A percentile compares a stretch with the other conserved stretches of the same genome.
These are phyloP conservation scores for Anadara kagoshimensis DNA, from an alignment of 1,140 invertebrate species.

Conservation along the genomic window DNA sequence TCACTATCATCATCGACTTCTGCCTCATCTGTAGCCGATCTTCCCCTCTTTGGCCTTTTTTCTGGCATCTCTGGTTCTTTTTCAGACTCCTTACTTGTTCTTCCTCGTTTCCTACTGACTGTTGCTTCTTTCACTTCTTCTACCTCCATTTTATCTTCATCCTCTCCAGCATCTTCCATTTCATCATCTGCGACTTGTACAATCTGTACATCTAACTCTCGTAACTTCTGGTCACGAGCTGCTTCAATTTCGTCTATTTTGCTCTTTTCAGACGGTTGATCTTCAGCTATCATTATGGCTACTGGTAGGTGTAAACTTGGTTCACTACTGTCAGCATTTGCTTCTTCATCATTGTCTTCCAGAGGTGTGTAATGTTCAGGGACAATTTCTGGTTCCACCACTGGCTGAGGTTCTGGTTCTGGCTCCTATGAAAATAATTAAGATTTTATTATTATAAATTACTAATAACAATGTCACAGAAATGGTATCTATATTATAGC, in stretches of 20 bases:
- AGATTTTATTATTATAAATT: too few species aligned
- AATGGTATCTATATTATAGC: too few species aligned
- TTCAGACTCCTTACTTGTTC: conserved; percentile 30
- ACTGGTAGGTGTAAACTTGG: conserved; percentile 42
- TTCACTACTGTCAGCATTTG: conserved; percentile 28
- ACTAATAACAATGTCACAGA: too few species aligned
- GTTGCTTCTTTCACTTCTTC: conserved; percentile 14
- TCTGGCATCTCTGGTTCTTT: conserved; percentile 33
- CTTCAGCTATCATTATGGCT: conserved; percentile 29
- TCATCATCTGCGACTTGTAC: conserved; percentile 21
- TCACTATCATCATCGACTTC: background rate
- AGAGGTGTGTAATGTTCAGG: conserved; percentile 24
- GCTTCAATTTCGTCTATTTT: conserved; percentile 13
- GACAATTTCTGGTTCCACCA: conserved; percentile 19
- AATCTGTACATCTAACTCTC: conserved; percentile 22
- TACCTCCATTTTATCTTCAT: conserved; percentile 26
- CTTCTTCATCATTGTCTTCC: conserved; percentile 2
- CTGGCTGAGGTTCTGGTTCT: background rate
- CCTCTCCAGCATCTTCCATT: conserved; percentile 15
- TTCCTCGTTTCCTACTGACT: conserved; percentile 13
- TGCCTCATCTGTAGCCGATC: conserved; percentile 31
- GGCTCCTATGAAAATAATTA: too few species aligned
- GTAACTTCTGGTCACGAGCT: conserved; percentile 16
- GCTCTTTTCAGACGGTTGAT: conserved; percentile 26
- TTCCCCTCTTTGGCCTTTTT: conserved; percentile 34